Evolutionary conservation across 2,113 vertebrate genomes (phyloP).

Genomic region (Procavia capensis): DNA sequence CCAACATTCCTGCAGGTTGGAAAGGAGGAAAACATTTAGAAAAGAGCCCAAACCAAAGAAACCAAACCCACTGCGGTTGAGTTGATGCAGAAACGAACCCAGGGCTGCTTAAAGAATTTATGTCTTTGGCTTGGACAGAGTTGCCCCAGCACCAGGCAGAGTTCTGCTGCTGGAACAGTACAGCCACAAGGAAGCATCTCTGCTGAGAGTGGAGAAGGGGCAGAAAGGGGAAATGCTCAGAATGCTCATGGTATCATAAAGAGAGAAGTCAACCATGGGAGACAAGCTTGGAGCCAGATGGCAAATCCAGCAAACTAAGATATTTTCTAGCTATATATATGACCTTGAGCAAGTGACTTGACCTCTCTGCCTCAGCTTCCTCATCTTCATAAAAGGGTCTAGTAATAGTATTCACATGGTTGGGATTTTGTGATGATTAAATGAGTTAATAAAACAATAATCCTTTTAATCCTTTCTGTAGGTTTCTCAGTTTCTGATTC

Average conservation of each 20-base stretch:
- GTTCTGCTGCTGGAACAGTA: constrained; percentile 8
- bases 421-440: not conserved
- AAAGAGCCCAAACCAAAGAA: too few relatives aligned
- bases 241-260: not conserved
- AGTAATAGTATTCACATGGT: not conserved
- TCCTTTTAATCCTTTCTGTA: not conserved
- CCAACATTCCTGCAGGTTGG: not conserved
- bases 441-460: not conserved
- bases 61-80: too few relatives aligned
- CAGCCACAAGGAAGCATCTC: not conserved
- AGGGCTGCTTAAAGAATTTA: not conserved
- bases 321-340: not conserved
- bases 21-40: not conserved
- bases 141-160: not conserved
- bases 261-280: not conserved
- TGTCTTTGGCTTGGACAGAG: not conserved
- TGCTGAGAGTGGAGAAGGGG: not conserved
- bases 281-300: not conserved
- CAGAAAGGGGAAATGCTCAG: not conserved
- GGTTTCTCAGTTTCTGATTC: not conserved
- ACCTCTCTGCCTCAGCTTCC: not conserved
- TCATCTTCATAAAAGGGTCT: not conserved
- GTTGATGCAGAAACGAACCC: too few relatives aligned
- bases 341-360: not conserved
- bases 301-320: not conserved